Percentiles rank a stretch among this genome's conserved stretches.
These are phyloP conservation scores for Chrysolina americana DNA, from an alignment of 2,888 invertebrate species.

Conservation along the genomic window DNA sequence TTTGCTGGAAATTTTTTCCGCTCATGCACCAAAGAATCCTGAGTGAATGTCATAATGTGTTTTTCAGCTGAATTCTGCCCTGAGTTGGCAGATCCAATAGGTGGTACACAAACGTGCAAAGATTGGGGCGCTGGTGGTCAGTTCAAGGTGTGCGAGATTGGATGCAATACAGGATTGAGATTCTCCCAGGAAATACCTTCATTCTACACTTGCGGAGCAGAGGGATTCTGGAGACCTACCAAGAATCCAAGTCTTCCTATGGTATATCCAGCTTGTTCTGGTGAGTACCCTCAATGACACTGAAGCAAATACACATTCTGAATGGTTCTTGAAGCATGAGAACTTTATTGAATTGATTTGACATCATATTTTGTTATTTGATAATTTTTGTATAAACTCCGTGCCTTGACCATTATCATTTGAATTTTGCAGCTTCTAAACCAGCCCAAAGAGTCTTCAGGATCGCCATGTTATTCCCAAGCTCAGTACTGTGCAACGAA, in stretches of 20 bases:
- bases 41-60: neutral
- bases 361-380: too few species aligned
- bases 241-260: slow-evolving; percentile 83
- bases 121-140: slow-evolving; percentile 97
- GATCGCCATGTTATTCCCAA: slow-evolving; percentile 94
- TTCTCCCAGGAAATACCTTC: slow-evolving; percentile 96
- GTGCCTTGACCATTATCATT: neutral
- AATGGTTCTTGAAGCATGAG: too few species aligned
- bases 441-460: slow-evolving; percentile 96
- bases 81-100: slow-evolving; percentile 88
- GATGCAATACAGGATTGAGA: slow-evolving; percentile 86
- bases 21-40: slow-evolving; percentile 2
- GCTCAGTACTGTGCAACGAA: slow-evolving; percentile 95
- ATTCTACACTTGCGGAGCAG: slow-evolving; percentile 98
- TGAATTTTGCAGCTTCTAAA: slow-evolving; percentile 76
- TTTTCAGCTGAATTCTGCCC: slow-evolving; percentile 91
- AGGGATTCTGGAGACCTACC: slow-evolving; percentile 97
- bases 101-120: slow-evolving; percentile 92
- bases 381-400: neutral
- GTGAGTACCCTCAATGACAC: slow-evolving; percentile 72
- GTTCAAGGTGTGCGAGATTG: slow-evolving; percentile 95
- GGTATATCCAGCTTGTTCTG: slow-evolving; percentile 93
- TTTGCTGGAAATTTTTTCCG: slow-evolving; percentile 40
- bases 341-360: too few species aligned
- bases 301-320: too few species aligned